phyloP scores from a whole-genome alignment of 2,888 invertebrate species.

The Coenonympha glycerion region DNA sequence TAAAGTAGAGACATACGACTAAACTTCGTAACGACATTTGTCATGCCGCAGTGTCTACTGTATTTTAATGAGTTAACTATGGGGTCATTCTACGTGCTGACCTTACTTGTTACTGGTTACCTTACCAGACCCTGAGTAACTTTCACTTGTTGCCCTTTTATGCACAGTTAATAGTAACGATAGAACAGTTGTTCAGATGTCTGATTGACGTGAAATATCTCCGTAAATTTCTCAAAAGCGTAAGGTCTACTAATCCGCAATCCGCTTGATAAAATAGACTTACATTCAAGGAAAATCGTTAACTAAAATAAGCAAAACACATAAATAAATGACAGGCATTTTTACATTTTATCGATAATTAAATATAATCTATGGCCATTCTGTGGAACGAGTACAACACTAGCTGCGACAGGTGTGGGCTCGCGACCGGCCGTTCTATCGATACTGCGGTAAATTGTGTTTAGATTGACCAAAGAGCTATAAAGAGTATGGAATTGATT shows the following conservation, averaged over 20 bases:
- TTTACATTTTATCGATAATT: too few relatives aligned
- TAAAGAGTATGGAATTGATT: background rate
- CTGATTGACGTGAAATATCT: too few relatives aligned
- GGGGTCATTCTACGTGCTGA: slow-evolving; percentile 13
- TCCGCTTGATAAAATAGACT: too few relatives aligned
- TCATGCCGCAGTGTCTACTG: slow-evolving; percentile 36
- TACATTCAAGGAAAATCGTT: too few relatives aligned
- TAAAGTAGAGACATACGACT: too few relatives aligned
- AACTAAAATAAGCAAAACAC: too few relatives aligned
- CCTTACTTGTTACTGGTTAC: slow-evolving; percentile 10
- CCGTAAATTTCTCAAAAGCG: too few relatives aligned
- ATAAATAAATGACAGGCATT: too few relatives aligned
- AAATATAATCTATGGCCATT: too few relatives aligned
- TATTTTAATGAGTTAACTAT: slow-evolving; percentile 32
- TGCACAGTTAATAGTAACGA: background rate
- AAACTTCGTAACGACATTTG: slow-evolving; percentile 38
- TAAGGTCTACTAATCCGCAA: too few relatives aligned
- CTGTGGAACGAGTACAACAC: too few relatives aligned
- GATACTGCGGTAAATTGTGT: slow-evolving; percentile 60
- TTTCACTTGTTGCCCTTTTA: slow-evolving; percentile 7
- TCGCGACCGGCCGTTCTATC: slow-evolving; percentile 13
- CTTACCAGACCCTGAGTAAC: slow-evolving; percentile 10
- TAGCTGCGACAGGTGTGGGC: slow-evolving; percentile 52
- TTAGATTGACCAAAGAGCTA: slow-evolving; percentile 45
- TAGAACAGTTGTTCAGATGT: too few relatives aligned